A percentile compares a stretch with the other conserved stretches of the same genome.
Conservation (phyloP, 37 sponge, comb jelly and placozoan genomes). For the Geodia barretti region DNA sequence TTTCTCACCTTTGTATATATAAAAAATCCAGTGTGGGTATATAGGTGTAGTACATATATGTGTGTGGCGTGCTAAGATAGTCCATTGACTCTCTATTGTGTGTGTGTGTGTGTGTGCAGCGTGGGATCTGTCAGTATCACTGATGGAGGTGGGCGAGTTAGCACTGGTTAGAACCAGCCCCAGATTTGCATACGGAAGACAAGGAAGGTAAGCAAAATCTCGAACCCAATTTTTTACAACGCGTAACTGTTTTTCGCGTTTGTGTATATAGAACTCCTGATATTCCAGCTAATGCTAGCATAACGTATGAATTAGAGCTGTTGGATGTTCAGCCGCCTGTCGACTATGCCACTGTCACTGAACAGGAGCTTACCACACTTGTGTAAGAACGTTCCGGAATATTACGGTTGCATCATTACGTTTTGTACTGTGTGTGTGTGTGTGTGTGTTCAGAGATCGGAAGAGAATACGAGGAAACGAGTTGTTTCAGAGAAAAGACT, state of each 20-base stretch:
- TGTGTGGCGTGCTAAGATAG: neutral
- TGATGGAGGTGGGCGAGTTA: conserved; percentile 73
- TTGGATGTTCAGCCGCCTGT: conserved; percentile 53
- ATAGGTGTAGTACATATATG: too few species aligned
- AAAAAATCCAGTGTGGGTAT: too few species aligned
- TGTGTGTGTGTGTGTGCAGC: conserved; percentile 21
- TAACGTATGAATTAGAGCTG: conserved; percentile 68
- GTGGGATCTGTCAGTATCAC: conserved; percentile 58
- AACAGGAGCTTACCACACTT: conserved; percentile 42
- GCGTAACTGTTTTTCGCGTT: too few species aligned
- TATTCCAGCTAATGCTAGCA: conserved; percentile 60
- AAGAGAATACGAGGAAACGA: conserved; percentile 69
- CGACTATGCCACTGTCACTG: conserved; percentile 32
- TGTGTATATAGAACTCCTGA: conserved; percentile 36
- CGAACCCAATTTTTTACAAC: neutral
- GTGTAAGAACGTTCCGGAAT: conserved; percentile 35
- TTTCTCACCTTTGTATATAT: too few species aligned
- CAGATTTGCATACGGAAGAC: conserved; percentile 67
- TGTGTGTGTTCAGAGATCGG: neutral
- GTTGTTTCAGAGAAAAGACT: conserved; percentile 63
- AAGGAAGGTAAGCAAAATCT: conserved; percentile 40
- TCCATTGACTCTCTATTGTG: neutral
- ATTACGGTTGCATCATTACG: too few species aligned
- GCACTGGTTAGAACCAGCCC: conserved; percentile 40
- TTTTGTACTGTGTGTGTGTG: neutral